Evolutionary conservation across 2,797 vertebrate species (phyloP).

Genomic region (Sitta carolinensis): DNA sequence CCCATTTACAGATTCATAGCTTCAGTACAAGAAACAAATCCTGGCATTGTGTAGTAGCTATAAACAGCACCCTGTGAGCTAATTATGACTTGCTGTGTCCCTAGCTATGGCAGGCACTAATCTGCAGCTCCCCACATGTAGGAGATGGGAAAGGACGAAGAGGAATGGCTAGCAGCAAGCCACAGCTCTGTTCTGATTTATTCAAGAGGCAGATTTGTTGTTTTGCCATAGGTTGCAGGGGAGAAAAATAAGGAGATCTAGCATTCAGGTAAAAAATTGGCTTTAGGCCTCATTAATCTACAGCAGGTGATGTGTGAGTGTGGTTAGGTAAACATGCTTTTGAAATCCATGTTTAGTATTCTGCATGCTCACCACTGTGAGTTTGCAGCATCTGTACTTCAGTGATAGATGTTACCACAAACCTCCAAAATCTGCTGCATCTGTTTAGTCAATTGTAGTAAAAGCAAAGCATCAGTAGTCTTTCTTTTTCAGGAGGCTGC

Average conservation of each 20-base stretch:
- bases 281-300: constrained; percentile 32
- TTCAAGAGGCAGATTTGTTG: constrained; percentile 2
- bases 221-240: not conserved
- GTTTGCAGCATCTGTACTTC: constrained; percentile 34
- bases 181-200: not conserved
- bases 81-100: constrained; percentile 56
- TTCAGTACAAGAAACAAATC: constrained; percentile 60
- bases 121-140: not conserved
- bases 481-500: not conserved
- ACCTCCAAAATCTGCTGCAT: constrained; percentile 43
- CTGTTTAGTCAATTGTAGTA: constrained; percentile 32
- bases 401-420: constrained; percentile 52
- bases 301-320: not conserved
- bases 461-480: not conserved
- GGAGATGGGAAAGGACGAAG: not conserved
- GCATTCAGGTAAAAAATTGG: not conserved
- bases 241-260: not conserved
- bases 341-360: constrained; percentile 52
- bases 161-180: not conserved
- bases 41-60: constrained; percentile 52
- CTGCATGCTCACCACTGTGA: not conserved
- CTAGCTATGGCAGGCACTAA: constrained; percentile 23
- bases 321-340: constrained; percentile 35
- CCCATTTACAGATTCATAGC: constrained; percentile 65
- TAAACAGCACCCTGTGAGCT: constrained; percentile 62